Evolutionary conservation across 2,113 vertebrate genomes (phyloP).

Genomic region (Perca schrenkii): DNA sequence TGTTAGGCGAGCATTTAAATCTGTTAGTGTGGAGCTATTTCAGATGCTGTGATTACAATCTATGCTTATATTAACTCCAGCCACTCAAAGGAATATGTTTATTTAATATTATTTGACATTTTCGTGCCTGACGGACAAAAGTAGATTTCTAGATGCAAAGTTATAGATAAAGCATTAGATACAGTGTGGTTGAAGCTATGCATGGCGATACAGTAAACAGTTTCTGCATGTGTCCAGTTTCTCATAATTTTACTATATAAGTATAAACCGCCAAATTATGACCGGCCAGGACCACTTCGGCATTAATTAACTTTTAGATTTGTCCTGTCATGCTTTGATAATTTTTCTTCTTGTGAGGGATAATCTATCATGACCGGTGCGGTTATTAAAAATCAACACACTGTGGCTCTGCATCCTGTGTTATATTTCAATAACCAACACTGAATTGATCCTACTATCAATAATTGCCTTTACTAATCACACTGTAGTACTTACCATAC

Average conservation of each 20-base stretch:
- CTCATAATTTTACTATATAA: not conserved
- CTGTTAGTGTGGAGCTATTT: slow-evolving; percentile 13
- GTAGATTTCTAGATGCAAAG: slow-evolving; percentile 4
- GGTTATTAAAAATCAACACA: too few relatives aligned
- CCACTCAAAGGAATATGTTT: slow-evolving; percentile 29
- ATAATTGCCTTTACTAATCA: too few relatives aligned
- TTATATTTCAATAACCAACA: too few relatives aligned
- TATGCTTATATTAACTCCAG: not conserved
- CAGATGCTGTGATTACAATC: slow-evolving; percentile 45
- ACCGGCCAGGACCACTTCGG: not conserved
- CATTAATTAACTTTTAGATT: not conserved
- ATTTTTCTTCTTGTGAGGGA: not conserved
- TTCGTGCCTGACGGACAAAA: slow-evolving; percentile 34
- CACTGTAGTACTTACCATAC: too few relatives aligned
- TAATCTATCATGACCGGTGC: too few relatives aligned
- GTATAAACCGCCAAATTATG: not conserved
- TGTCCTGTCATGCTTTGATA: not conserved
- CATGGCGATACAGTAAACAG: not conserved
- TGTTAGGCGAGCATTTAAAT: slow-evolving; percentile 22
- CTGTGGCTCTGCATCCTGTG: too few relatives aligned
- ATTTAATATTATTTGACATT: slow-evolving; percentile 38
- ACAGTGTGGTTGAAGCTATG: not conserved
- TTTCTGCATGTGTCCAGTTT: not conserved
- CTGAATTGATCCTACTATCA: too few relatives aligned
- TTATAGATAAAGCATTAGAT: slow-evolving; percentile 20